These are phyloP conservation scores for Tachina lurida DNA, from an alignment of 2,888 invertebrate species.

Conservation along the genomic window DNA sequence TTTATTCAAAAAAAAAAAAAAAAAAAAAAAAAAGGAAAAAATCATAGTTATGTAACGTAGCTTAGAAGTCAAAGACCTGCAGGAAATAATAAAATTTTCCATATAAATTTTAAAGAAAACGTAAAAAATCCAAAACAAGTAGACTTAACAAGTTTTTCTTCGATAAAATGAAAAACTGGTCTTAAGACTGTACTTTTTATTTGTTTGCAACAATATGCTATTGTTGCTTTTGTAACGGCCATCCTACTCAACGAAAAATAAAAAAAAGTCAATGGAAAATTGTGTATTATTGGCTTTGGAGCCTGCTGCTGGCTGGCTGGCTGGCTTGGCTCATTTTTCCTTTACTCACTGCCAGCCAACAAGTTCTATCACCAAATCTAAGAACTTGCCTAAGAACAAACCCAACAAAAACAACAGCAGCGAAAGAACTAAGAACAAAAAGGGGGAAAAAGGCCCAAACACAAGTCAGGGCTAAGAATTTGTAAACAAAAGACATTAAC, in stretches of 20 bases:
- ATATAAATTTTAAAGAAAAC: slow-evolving; percentile 41
- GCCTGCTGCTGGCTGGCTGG: slow-evolving; percentile 35
- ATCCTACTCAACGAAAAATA: slow-evolving; percentile 56
- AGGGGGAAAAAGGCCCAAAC: slow-evolving; percentile 49
- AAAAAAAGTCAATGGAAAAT: slow-evolving; percentile 50
- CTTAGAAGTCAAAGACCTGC: slow-evolving; percentile 56
- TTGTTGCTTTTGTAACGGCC: slow-evolving; percentile 43
- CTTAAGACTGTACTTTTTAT: slow-evolving; percentile 65
- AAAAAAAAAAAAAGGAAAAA: not conserved
- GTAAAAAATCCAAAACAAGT: slow-evolving; percentile 12
- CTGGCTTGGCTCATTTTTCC: slow-evolving; percentile 8
- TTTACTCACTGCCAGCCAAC: slow-evolving; percentile 5
- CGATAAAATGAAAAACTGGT: slow-evolving; percentile 63
- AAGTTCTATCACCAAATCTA: slow-evolving; percentile 67
- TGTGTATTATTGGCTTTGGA: slow-evolving; percentile 47
- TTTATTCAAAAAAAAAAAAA: not conserved
- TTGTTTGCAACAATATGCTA: not conserved
- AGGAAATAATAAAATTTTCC: slow-evolving; percentile 30
- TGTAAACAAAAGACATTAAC: slow-evolving; percentile 32
- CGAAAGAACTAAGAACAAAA: slow-evolving; percentile 18
- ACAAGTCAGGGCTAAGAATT: slow-evolving; percentile 43
- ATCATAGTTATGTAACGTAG: not conserved
- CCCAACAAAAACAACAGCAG: slow-evolving; percentile 6
- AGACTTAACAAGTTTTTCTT: slow-evolving; percentile 61
- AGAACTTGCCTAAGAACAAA: slow-evolving; percentile 56